phyloP scores from a whole-genome alignment of 2,113 vertebrate species.

The Shinisaurus crocodilurus region DNA sequence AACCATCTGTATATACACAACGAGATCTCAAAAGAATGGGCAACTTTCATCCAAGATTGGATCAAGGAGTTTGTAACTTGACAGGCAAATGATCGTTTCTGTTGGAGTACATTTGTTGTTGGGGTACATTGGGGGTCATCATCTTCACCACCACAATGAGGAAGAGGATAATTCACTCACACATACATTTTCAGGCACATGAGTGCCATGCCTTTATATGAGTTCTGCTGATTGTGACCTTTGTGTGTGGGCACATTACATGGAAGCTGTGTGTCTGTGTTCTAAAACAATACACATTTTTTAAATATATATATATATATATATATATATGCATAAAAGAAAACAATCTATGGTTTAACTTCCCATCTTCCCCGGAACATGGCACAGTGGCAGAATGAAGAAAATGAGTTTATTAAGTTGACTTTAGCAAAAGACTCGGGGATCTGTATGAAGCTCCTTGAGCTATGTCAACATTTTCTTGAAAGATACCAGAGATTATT shows the following conservation, averaged over 20 bases:
- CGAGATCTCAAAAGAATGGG: no score
- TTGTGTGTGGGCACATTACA: background rate
- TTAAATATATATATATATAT: background rate
- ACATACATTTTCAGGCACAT: no score
- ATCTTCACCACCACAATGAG: no score
- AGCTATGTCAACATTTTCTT: conserved; percentile 85
- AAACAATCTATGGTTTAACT: conserved; percentile 48
- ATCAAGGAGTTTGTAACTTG: no score
- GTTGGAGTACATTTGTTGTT: no score
- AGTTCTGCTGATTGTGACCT: background rate
- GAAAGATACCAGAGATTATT: conserved; percentile 83
- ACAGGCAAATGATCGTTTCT: no score
- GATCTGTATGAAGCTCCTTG: conserved; percentile 74
- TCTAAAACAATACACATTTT: background rate
- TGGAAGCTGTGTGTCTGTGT: background rate
- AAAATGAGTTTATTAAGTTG: conserved; percentile 83
- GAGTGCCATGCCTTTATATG: background rate
- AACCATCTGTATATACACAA: no score
- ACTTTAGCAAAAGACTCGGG: conserved; percentile 76
- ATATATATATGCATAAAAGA: conserved; percentile 34
- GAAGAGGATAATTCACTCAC: no score
- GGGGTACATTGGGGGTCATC: no score
- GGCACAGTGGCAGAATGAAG: conserved; percentile 66
- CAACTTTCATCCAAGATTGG: no score
- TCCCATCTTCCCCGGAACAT: conserved; percentile 51